Percentiles rank a stretch among this genome's conserved stretches.
Evolutionary conservation across 2,888 invertebrate species (phyloP).

Genomic region (Caenorhabditis sp.): DNA sequence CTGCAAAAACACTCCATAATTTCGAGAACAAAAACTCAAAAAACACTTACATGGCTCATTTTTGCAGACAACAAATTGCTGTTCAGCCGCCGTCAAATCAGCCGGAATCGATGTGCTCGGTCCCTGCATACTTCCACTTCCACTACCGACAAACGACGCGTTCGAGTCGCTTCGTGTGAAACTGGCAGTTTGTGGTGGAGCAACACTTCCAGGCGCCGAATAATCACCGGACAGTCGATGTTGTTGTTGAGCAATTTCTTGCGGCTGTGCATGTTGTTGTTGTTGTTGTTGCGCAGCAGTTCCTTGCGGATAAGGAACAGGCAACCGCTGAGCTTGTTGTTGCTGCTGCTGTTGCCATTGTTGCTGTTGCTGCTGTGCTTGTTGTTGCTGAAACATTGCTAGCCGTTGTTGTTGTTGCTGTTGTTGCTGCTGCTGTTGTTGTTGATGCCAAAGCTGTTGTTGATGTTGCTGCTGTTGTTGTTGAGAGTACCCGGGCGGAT

Average conservation of each 20-base stretch:
- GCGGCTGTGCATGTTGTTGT: background rate
- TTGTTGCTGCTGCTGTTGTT: constrained; percentile 29
- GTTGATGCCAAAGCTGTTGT: too few species aligned
- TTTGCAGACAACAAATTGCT: constrained; percentile 16
- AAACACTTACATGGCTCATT: constrained; percentile 25
- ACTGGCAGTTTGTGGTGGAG: background rate
- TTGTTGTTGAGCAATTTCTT: constrained; percentile 18
- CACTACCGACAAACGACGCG: constrained; percentile 8
- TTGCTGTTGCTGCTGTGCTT: constrained; percentile 26
- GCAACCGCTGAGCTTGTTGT: constrained; percentile 24
- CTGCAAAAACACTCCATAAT: constrained; percentile 11
- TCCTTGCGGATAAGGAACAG: constrained; percentile 34
- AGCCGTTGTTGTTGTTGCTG: constrained; percentile 29
- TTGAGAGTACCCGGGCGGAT: constrained; percentile 39
- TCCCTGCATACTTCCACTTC: background rate
- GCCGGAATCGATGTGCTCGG: constrained; percentile 6
- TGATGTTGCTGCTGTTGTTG: constrained; percentile 36
- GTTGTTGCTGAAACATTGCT: constrained; percentile 29
- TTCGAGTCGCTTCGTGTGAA: constrained; percentile 39
- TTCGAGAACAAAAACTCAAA: background rate
- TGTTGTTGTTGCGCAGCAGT: background rate
- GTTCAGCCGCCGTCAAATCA: constrained; percentile 15
- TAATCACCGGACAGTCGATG: constrained; percentile 35
- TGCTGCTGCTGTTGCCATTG: constrained; percentile 15
- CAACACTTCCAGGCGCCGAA: background rate